Evolutionary conservation across 1,140 invertebrate genomes (phyloP), one percentile per base, ranked within the genome.

Genomic region (Maconellicoccus hirsutus): DNA sequence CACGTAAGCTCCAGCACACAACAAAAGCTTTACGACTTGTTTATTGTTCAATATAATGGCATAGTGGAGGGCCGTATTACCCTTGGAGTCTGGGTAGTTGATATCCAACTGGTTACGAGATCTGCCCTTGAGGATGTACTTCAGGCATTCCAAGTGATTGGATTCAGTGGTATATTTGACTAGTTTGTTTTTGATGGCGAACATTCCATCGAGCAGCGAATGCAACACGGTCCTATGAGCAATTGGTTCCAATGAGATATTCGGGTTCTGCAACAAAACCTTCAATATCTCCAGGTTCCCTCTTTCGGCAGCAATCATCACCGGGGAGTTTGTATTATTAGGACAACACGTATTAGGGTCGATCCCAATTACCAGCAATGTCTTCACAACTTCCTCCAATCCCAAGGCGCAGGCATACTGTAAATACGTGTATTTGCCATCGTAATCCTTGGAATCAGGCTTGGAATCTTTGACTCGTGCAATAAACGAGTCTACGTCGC

Each of bases 21-120:
- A 77, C 12, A 33, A 33, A 33, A 33, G 29, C 12, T 33, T 33
- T 33, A 33, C 29, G 4, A 33, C 12, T 33, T 33, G 3, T 33
- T 33, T 12, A 73, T 86, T 84, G 8, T 84, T 84, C 74, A 85
- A 85, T 76, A 85, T 85, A 14, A 87, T 86, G 0, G 92, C 91
- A 77, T 92, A 93, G 79, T 94, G 90, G 10, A 94, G 79, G 0
- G 90, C 84, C 12, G 89, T 89, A 74, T 92, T 92, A 12, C 87
- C 86, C 74, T 87, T 88, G 0, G 82, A 80, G 77, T 92, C 89
- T 10, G 77, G 75, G 72, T 82, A 82, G 76, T 92, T 90, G 0
- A 91, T 80, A 42, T 75, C 70, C n/a, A 76, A 70, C 52, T 59
- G 8, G 8, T 42, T 8, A 29, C 39, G 59, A 22, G 69, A 71